These are phyloP conservation scores for Ctenosaura bakeri DNA, from an alignment of 2,797 vertebrate genomes.

Conservation along the genomic window DNA sequence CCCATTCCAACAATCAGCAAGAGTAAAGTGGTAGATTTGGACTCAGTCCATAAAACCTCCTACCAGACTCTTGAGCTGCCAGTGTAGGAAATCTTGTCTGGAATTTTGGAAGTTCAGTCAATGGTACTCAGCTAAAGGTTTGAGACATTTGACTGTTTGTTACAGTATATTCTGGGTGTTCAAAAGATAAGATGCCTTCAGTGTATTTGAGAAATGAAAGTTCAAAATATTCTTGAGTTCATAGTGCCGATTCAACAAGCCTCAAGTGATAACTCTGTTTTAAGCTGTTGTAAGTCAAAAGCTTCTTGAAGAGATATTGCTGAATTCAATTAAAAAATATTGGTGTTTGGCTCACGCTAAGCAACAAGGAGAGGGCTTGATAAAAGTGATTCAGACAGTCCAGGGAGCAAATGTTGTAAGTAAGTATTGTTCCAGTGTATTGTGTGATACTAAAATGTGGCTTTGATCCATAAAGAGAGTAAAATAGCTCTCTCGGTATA, in stretches of 20 bases:
- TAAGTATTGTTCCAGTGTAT: slow-evolving; percentile 4
- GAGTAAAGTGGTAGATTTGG: neutral
- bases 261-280: slow-evolving; percentile 16
- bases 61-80: neutral
- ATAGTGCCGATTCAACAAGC: neutral
- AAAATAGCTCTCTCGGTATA: slow-evolving; percentile 4
- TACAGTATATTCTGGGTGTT: neutral
- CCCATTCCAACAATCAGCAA: too few species aligned
- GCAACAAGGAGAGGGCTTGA: neutral
- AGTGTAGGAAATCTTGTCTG: neutral
- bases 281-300: slow-evolving; percentile 27
- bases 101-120: neutral
- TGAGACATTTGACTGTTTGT: neutral
- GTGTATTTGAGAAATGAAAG: slow-evolving; percentile 5
- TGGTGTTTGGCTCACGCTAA: slow-evolving; percentile 9
- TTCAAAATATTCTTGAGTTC: neutral
- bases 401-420: slow-evolving; percentile 6
- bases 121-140: neutral
- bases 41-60: neutral
- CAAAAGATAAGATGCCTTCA: neutral
- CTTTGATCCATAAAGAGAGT: slow-evolving; percentile 30
- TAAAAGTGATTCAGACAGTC: slow-evolving; percentile 34
- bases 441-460: slow-evolving; percentile 31
- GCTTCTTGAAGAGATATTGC: slow-evolving; percentile 3
- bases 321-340: slow-evolving; percentile 26